phyloP scores from a whole-genome alignment of 2,113 vertebrate species.

The Centropus bengalensis region DNA sequence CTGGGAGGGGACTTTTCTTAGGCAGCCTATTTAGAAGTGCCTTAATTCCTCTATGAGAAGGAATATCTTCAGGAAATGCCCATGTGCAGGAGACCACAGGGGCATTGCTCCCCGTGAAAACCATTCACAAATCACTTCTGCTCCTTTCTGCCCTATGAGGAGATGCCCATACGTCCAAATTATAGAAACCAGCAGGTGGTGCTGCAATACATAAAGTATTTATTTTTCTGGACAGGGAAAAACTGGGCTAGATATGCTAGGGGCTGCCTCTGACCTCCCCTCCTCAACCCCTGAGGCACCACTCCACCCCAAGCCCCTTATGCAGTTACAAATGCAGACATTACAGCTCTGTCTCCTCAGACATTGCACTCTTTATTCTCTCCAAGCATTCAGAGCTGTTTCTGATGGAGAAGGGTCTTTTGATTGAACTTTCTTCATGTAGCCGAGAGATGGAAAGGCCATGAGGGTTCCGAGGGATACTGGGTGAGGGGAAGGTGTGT shows the following conservation, averaged over 20 bases:
- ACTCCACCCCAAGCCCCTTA: too few species aligned
- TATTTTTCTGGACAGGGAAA: not conserved
- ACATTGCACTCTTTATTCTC: accelerated
- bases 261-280: not conserved
- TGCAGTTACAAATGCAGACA: not conserved
- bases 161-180: too few species aligned
- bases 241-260: accelerated
- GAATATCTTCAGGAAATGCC: not conserved
- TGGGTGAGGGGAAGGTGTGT: not conserved
- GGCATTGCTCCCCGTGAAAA: too few species aligned
- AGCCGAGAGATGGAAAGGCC: not conserved
- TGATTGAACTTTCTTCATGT: not conserved
- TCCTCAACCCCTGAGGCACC: not conserved
- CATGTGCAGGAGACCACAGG: not conserved
- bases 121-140: accelerated
- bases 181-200: constrained; percentile 72
- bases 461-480: not conserved
- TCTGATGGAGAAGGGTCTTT: not conserved
- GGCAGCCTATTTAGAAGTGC: not conserved
- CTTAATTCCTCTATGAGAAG: not conserved
- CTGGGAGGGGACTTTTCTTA: not conserved
- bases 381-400: not conserved
- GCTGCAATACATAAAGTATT: constrained; percentile 52
- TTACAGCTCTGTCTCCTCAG: accelerated
- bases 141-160: accelerated